Evolutionary conservation across 2,113 vertebrate genomes (phyloP), one percentile per base, ranked within the genome.

Genomic region (Zapornia atra): DNA sequence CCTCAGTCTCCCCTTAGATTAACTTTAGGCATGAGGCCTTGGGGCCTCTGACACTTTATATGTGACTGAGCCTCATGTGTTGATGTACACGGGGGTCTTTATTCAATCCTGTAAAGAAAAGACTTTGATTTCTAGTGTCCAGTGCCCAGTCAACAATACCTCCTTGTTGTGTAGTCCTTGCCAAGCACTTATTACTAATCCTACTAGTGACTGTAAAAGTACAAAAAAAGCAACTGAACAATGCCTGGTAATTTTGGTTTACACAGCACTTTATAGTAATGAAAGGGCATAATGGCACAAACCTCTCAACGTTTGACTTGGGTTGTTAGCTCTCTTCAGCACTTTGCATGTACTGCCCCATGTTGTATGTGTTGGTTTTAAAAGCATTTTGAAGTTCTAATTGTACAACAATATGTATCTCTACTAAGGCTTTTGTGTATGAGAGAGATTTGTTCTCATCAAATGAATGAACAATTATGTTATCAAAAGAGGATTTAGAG

Each of bases 401-500:
- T 25, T 36, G 25, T 31, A 28, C 28, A 10, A 1, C 9, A 60
- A 46, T 65, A 36, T 70, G 34, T 48, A 6, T 76, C 86, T 78
- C 44, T 21, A 2, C 5, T 19, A 14, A 61, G n/a, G 69, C 36
- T 86, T 76, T 83, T 54, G 79, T 78, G 31, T 48, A 9, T 10
- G 54, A 66, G 34, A 53, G 72, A 75, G 44, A 60, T 90, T 82
- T 84, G 69, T 86, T 76, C 72, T 93, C 65, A 26, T 24, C 5
- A 15, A 92, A 82, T 17, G 50, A 63, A 77, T 9, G 69, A 90
- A 56, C 65, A 84, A 51, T 78, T 82, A 22, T 7, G 48, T 26
- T n/a, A 73, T 95, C 63, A 31, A 76, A 94, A 95, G 85, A 84
- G 3, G 11, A 64, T 86, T 94, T 82, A 79, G 64, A 66, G 42